Evolutionary conservation across 2,113 vertebrate genomes (phyloP).

Genomic region (Trochalopteron elliotii): DNA sequence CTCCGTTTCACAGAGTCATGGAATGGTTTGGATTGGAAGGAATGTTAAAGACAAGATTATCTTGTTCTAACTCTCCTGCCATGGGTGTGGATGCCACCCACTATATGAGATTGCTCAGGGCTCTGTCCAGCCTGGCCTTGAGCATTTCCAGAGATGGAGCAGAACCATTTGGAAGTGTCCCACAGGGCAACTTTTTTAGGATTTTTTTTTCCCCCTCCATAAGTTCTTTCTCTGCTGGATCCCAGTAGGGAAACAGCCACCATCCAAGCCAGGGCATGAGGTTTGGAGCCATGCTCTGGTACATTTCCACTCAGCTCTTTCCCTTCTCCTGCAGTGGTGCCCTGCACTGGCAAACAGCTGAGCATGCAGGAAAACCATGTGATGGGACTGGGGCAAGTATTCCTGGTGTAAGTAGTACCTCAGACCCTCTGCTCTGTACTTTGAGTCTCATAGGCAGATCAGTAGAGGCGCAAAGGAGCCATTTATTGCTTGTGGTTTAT

Average conservation of each 20-base stretch:
- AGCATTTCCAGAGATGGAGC: neutral
- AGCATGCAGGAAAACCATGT: fast-evolving
- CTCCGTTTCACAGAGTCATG: neutral
- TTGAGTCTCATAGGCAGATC: neutral
- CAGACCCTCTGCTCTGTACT: neutral
- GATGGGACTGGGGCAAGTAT: neutral
- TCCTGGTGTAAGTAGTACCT: neutral
- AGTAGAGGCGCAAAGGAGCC: neutral
- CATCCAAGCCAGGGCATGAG: fast-evolving
- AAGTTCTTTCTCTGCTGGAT: neutral
- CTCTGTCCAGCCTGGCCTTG: neutral
- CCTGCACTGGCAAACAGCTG: neutral
- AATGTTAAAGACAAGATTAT: neutral
- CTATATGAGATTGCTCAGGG: neutral
- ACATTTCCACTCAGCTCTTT: neutral
- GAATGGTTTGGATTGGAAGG: neutral
- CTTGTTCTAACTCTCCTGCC: neutral
- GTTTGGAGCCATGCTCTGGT: neutral
- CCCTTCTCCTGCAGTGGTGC: neutral
- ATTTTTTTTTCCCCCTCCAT: neutral
- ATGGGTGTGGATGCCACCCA: neutral
- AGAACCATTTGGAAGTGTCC: neutral
- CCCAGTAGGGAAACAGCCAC: neutral
- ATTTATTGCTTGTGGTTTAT: neutral
- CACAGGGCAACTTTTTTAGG: neutral